These are phyloP conservation scores for Strigamia crassipes DNA, from an alignment of 2,888 invertebrate species.

Conservation along the genomic window DNA sequence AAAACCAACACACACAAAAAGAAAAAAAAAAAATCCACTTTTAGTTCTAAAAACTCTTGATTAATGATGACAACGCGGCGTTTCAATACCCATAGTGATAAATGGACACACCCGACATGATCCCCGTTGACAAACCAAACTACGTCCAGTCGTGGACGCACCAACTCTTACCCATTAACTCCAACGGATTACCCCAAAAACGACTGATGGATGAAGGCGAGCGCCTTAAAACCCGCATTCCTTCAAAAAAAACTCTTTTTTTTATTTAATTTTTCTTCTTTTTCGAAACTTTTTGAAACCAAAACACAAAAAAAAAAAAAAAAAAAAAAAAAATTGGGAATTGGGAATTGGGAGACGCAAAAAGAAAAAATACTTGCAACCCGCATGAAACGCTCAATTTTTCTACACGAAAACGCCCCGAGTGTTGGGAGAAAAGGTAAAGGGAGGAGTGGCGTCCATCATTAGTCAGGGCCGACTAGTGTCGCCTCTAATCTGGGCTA, in stretches of 20 bases:
- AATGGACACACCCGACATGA: slow-evolving; percentile 25
- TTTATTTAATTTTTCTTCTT: slow-evolving; percentile 33
- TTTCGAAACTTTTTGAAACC: slow-evolving; percentile 60
- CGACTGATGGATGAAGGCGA: slow-evolving; percentile 5
- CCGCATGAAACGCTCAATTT: slow-evolving; percentile 25
- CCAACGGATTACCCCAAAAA: slow-evolving; percentile 12
- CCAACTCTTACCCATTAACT: not conserved
- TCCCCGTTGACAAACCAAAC: slow-evolving; percentile 17
- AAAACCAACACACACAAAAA: not conserved
- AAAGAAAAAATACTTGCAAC: not conserved
- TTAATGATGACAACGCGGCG: slow-evolving; percentile 28
- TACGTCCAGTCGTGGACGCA: not conserved
- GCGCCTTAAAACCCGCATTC: slow-evolving; percentile 15
- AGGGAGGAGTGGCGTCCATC: slow-evolving; percentile 41
- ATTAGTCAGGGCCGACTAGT: slow-evolving; percentile 41
- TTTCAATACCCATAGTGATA: slow-evolving; percentile 22
- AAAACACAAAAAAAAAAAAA: slow-evolving; percentile 53
- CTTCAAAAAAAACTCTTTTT: not conserved
- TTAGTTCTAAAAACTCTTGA: slow-evolving; percentile 28
- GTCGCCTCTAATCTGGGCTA: slow-evolving; percentile 45
- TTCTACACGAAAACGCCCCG: not conserved
- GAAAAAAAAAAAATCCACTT: slow-evolving; percentile 23
- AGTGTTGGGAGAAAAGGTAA: not conserved
- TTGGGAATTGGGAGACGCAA: too few species aligned
- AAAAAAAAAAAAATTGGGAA: not conserved